These are phyloP conservation scores for Calameuta filiformis DNA, from an alignment of 2,888 invertebrate genomes.

Conservation along the genomic window DNA sequence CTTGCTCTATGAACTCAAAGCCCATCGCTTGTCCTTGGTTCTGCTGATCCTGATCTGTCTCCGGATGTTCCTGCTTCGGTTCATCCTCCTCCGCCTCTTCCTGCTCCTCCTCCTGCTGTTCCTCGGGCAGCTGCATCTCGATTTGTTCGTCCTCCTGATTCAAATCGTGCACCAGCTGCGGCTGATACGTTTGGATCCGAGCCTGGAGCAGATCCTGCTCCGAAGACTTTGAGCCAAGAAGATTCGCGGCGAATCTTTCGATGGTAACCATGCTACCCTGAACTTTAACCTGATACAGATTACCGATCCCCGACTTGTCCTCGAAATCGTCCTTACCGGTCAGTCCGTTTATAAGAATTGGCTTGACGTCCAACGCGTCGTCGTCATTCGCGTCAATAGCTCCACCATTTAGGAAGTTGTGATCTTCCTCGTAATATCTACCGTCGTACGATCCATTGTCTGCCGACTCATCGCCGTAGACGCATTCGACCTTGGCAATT, in stretches of 20 bases:
- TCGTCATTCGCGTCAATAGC: neutral
- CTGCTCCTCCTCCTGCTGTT: neutral
- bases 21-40: conserved; percentile 2
- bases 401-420: neutral
- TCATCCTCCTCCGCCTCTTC: neutral
- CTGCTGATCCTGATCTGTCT: conserved; percentile 6
- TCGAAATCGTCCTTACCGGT: conserved; percentile 10
- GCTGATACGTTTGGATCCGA: neutral
- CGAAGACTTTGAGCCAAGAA: conserved; percentile 9
- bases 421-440: neutral
- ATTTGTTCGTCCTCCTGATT: neutral
- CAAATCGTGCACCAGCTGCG: too few species aligned
- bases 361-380: conserved; percentile 33
- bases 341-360: conserved; percentile 36
- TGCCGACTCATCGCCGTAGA: conserved; percentile 25
- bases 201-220: neutral
- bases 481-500: conserved; percentile 23
- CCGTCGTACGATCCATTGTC: neutral
- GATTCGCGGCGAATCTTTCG: conserved; percentile 42
- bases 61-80: neutral
- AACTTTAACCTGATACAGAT: conserved; percentile 55
- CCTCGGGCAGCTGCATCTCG: neutral
- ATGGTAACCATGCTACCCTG: conserved; percentile 51
- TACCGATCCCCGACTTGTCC: conserved; percentile 30
- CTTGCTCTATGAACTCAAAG: too few species aligned